phyloP scores from a whole-genome alignment of 2,888 invertebrate species.

The Ischnus inquisitorius region DNA sequence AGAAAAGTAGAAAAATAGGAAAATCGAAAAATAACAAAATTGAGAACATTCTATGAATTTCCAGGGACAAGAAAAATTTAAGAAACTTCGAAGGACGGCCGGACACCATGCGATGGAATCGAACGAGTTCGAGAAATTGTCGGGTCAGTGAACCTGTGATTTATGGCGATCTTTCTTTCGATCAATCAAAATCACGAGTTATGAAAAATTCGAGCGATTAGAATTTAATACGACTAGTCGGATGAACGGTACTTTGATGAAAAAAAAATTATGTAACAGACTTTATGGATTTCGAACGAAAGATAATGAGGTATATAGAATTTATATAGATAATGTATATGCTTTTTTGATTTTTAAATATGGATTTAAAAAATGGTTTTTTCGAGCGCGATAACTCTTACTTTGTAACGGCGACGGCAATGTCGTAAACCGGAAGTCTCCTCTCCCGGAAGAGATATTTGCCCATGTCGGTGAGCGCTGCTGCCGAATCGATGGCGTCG shows the following conservation, averaged over 20 bases:
- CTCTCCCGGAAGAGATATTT: constrained; percentile 98
- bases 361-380: not conserved
- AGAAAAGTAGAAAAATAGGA: no score
- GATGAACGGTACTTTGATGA: not conserved
- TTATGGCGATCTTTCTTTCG: no score
- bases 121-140: no score
- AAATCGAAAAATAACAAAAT: no score
- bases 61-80: no score
- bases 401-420: constrained; percentile 98
- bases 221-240: no score
- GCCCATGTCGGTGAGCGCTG: constrained; percentile 98
- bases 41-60: no score
- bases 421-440: constrained; percentile 97
- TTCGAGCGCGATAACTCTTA: constrained; percentile 87
- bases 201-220: not conserved
- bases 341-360: constrained; percentile 20
- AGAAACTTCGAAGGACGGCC: no score
- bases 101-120: no score
- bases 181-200: not conserved
- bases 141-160: no score
- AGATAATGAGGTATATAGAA: not conserved
- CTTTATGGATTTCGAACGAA: not conserved
- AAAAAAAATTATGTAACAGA: not conserved
- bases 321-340: not conserved
- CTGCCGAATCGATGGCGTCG: constrained; percentile 97